Evolutionary conservation across 2,888 invertebrate species (phyloP).

Genomic region (Lacanobia oleracea): DNA sequence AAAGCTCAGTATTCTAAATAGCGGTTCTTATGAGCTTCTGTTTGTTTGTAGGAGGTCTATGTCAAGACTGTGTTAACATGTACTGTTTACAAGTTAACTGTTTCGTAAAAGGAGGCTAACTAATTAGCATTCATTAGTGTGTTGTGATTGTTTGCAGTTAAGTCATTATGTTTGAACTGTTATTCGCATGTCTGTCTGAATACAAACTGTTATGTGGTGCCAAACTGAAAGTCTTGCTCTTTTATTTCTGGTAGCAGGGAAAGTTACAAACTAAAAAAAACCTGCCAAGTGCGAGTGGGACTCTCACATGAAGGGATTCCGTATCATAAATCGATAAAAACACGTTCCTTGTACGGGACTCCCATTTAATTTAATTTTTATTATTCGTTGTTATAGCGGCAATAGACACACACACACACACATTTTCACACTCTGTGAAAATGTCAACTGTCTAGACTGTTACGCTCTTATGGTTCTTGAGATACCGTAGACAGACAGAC

Average conservation of each 20-base stretch:
- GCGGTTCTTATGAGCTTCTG: neutral
- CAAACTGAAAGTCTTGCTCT: neutral
- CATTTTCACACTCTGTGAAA: too few relatives aligned
- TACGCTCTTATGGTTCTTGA: too few relatives aligned
- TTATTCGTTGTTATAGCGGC: too few relatives aligned
- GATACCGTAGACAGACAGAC: too few relatives aligned
- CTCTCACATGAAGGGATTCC: too few relatives aligned
- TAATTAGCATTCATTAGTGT: conserved; percentile 46
- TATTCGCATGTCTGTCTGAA: conserved; percentile 7
- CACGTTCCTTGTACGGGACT: too few relatives aligned
- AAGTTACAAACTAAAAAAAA: too few relatives aligned
- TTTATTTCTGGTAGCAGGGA: neutral
- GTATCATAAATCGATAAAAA: too few relatives aligned
- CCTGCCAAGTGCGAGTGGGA: too few relatives aligned
- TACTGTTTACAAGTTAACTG: conserved; percentile 48
- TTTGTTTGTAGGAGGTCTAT: conserved; percentile 10
- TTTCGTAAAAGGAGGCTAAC: conserved; percentile 32
- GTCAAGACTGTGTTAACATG: conserved; percentile 22
- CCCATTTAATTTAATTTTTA: too few relatives aligned
- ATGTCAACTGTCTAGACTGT: too few relatives aligned
- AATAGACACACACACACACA: too few relatives aligned
- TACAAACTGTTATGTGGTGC: neutral
- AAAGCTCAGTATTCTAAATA: neutral
- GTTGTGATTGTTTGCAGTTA: conserved; percentile 14
- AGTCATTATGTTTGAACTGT: conserved; percentile 20